phyloP scores from a whole-genome alignment of 1,140 invertebrate genomes.

The Cecropterus lyciades region DNA sequence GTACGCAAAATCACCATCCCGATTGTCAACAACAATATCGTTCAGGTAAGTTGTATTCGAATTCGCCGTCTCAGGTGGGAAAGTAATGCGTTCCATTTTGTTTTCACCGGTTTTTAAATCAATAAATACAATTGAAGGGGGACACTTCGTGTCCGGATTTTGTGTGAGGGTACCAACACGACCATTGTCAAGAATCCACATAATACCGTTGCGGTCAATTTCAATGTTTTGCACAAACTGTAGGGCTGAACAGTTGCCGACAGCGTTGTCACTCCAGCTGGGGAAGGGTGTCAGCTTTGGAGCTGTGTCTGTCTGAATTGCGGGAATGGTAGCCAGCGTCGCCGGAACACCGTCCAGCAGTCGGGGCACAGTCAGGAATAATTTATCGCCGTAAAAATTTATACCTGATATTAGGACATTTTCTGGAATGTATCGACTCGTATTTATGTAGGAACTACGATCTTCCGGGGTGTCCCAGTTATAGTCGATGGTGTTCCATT shows the following conservation, averaged over 20 bases:
- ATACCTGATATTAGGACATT: slow-evolving; percentile 87
- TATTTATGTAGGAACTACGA: slow-evolving; percentile 73
- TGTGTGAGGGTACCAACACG: slow-evolving; percentile 82
- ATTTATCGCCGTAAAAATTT: slow-evolving; percentile 86
- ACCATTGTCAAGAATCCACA: slow-evolving; percentile 90
- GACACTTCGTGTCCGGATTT: slow-evolving; percentile 81
- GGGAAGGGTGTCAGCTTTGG: slow-evolving; percentile 87
- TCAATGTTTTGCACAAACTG: slow-evolving; percentile 90
- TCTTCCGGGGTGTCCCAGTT: slow-evolving; percentile 71
- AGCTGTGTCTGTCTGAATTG: slow-evolving; percentile 82
- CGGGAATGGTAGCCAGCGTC: slow-evolving; percentile 86
- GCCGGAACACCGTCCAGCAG: slow-evolving; percentile 88
- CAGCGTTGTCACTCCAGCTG: slow-evolving; percentile 87
- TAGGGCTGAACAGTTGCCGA: slow-evolving; percentile 86
- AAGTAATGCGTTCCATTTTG: slow-evolving; percentile 83
- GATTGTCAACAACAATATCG: slow-evolving; percentile 88
- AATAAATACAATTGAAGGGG: slow-evolving; percentile 88
- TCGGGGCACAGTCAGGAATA: slow-evolving; percentile 87
- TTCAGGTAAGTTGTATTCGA: slow-evolving; percentile 85
- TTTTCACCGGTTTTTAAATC: slow-evolving; percentile 86
- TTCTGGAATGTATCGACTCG: slow-evolving; percentile 84
- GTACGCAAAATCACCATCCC: slow-evolving; percentile 87
- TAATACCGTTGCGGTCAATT: slow-evolving; percentile 87
- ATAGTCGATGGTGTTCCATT: slow-evolving; percentile 82
- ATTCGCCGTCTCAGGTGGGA: slow-evolving; percentile 83